These are phyloP conservation scores for Anoplophora glabripennis DNA, from an alignment of 1,140 invertebrate species.

Conservation along the genomic window DNA sequence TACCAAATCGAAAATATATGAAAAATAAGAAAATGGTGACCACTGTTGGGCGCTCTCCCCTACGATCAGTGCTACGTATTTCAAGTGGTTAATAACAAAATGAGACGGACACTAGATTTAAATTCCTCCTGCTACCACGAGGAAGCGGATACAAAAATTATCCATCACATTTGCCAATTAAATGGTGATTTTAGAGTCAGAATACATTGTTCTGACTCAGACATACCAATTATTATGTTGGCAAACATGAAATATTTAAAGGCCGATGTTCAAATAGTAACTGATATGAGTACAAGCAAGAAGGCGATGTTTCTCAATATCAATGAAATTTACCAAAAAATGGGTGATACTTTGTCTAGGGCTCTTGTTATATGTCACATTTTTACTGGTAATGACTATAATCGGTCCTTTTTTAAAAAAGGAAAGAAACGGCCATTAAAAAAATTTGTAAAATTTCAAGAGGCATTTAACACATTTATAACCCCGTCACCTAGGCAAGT, in stretches of 20 bases:
- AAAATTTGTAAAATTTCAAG: too few relatives aligned
- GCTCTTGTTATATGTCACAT: not conserved
- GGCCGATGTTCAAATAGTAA: slow-evolving; percentile 23
- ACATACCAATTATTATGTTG: slow-evolving; percentile 37
- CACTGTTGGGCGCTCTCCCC: too few relatives aligned
- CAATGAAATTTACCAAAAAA: slow-evolving; percentile 15
- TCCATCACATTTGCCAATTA: slow-evolving; percentile 38
- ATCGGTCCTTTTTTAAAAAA: not conserved
- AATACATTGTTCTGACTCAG: slow-evolving; percentile 29
- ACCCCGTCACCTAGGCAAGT: too few relatives aligned
- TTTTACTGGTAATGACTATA: not conserved
- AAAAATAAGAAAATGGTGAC: too few relatives aligned
- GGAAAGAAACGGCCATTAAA: too few relatives aligned
- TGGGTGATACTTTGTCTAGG: too few relatives aligned
- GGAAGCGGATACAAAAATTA: slow-evolving; percentile 36
- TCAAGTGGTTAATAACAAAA: slow-evolving; percentile 20
- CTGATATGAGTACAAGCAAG: not conserved
- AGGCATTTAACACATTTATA: too few relatives aligned
- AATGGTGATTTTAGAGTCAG: slow-evolving; percentile 20
- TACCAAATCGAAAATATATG: too few relatives aligned
- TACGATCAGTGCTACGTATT: slow-evolving; percentile 29
- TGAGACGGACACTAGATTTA: slow-evolving; percentile 23
- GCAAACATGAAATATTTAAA: slow-evolving; percentile 37
- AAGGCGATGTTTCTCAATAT: slow-evolving; percentile 12
- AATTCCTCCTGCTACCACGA: slow-evolving; percentile 29